phyloP scores from a whole-genome alignment of 2,797 vertebrate species.

The Miichthys miiuy region DNA sequence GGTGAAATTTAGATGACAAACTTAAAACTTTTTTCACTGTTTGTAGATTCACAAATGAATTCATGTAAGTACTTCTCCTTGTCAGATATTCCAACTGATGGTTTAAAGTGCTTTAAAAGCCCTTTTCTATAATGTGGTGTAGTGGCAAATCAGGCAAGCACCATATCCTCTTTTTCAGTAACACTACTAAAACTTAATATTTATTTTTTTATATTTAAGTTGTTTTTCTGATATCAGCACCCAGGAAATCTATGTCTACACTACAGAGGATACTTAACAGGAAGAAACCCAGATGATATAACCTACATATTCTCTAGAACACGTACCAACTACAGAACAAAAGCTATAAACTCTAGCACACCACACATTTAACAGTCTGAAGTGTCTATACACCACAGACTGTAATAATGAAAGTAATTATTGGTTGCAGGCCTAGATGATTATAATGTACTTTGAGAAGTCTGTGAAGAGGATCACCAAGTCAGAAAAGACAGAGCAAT shows the following conservation, averaged over 20 bases:
- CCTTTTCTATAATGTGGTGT: neutral
- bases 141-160: neutral
- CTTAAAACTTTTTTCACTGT: neutral
- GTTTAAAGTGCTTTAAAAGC: neutral
- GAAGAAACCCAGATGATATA: neutral
- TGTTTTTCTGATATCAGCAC: neutral
- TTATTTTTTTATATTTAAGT: neutral
- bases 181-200: neutral
- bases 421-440: neutral
- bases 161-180: neutral
- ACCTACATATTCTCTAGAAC: conserved; percentile 11
- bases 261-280: conserved; percentile 13
- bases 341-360: neutral
- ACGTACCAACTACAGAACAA: neutral
- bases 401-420: neutral
- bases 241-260: neutral
- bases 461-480: neutral
- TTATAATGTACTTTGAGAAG: neutral
- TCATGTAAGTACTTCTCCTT: neutral
- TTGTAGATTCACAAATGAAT: neutral
- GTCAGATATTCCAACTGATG: neutral
- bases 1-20: neutral
- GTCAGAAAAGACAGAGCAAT: neutral
- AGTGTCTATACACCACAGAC: neutral
- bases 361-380: neutral